phyloP scores from a whole-genome alignment of 2,113 vertebrate genomes.

The Semnornis frantzii region DNA sequence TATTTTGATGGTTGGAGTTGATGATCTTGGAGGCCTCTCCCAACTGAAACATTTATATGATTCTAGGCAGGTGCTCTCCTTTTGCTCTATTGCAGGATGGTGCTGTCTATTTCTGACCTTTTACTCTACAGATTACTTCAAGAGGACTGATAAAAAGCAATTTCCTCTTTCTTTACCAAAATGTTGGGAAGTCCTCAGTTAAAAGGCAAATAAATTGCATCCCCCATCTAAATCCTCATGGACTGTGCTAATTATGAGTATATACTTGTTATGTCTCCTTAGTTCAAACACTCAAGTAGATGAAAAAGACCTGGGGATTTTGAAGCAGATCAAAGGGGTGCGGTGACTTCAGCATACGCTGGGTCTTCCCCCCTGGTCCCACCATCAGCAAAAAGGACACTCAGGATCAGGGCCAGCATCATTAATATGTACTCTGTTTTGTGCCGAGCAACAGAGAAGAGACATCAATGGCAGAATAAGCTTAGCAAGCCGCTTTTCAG shows the following conservation, averaged over 20 bases:
- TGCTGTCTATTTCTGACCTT: not conserved
- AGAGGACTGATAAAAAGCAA: not conserved
- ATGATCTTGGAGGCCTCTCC: too few species aligned
- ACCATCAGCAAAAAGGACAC: slow-evolving; percentile 28
- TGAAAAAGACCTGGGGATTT: slow-evolving; percentile 23
- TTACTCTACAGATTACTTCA: not conserved
- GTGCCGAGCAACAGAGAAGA: slow-evolving; percentile 8
- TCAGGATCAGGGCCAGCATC: not conserved
- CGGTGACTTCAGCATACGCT: not conserved
- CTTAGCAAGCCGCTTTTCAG: slow-evolving; percentile 56
- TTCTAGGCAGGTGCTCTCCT: not conserved
- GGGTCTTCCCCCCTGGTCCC: not conserved
- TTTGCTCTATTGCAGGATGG: not conserved
- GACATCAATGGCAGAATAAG: slow-evolving; percentile 48
- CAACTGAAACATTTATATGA: too few species aligned
- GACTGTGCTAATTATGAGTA: slow-evolving; percentile 8
- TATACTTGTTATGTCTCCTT: not conserved
- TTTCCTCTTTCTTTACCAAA: not conserved
- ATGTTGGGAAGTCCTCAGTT: not conserved
- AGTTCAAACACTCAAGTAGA: slow-evolving; percentile 8
- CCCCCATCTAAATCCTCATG: not conserved
- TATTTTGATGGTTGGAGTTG: too few species aligned
- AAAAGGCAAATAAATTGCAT: not conserved
- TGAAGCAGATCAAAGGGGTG: not conserved
- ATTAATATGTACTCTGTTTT: slow-evolving; percentile 2